These are phyloP conservation scores for Cairina moschata DNA, from an alignment of 2,113 vertebrate genomes.

Conservation along the genomic window DNA sequence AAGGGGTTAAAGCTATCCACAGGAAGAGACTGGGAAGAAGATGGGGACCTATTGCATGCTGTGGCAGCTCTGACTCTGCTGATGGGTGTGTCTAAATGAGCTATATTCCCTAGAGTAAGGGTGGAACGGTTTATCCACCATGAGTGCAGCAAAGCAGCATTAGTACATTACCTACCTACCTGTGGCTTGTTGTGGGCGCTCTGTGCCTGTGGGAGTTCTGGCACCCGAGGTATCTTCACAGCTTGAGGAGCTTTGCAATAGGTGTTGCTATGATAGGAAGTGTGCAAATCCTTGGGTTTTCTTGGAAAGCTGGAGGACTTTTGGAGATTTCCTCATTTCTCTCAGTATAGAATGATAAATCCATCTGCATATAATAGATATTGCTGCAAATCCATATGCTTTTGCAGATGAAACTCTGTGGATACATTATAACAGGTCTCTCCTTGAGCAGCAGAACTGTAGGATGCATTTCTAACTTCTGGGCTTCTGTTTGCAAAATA, in stretches of 20 bases:
- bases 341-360: not conserved
- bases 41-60: not conserved
- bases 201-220: not conserved
- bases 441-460: not conserved
- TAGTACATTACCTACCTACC: not conserved
- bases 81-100: not conserved
- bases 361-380: not conserved
- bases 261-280: not conserved
- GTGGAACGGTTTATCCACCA: not conserved
- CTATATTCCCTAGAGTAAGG: not conserved
- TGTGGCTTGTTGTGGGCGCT: not conserved
- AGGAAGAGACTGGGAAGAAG: not conserved
- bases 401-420: not conserved
- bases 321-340: not conserved
- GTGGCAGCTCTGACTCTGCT: not conserved
- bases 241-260: not conserved
- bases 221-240: not conserved
- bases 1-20: not conserved
- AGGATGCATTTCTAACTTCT: not conserved
- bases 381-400: not conserved
- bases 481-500: not conserved
- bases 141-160: accelerated
- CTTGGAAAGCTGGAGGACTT: not conserved
- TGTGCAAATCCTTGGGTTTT: not conserved
- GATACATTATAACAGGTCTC: not conserved